These are phyloP conservation scores for Podiceps cristatus DNA, from an alignment of 2,113 vertebrate species.

Conservation along the genomic window DNA sequence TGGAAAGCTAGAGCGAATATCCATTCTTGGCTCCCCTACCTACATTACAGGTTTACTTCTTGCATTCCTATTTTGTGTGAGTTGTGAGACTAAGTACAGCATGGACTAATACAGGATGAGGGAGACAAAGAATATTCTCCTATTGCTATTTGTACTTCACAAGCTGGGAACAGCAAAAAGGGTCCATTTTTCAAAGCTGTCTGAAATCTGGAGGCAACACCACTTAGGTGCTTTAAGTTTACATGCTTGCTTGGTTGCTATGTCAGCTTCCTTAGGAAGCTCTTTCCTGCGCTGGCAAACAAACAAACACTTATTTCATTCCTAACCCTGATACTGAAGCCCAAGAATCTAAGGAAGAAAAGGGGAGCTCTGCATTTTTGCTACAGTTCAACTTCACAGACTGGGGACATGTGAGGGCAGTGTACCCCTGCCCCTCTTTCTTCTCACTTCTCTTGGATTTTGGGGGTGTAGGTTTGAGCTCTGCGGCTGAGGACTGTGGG, in stretches of 20 bases:
- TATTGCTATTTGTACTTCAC: conserved; percentile 16
- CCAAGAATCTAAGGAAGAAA: background rate
- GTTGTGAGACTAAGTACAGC: background rate
- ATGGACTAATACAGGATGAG: background rate
- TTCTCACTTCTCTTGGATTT: background rate
- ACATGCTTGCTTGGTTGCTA: conserved; percentile 1
- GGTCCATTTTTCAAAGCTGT: background rate
- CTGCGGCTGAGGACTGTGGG: background rate
- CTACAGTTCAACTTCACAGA: background rate
- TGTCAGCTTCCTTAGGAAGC: background rate
- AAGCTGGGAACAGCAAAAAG: conserved; percentile 10
- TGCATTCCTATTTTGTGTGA: conserved; percentile 34
- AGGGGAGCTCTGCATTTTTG: background rate
- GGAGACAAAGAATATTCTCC: background rate
- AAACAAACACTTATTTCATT: background rate
- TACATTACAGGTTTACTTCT: conserved; percentile 29
- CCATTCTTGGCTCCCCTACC: background rate
- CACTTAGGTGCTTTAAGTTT: background rate
- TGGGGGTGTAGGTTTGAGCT: background rate
- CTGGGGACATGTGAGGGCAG: background rate
- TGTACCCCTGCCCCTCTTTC: background rate
- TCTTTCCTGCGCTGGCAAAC: background rate
- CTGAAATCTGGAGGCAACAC: conserved; percentile 9
- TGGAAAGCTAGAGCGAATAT: conserved; percentile 23
- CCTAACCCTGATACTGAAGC: background rate